Conservation (phyloP, 1,140 invertebrate genomes). For the Papilio glaucus region DNA sequence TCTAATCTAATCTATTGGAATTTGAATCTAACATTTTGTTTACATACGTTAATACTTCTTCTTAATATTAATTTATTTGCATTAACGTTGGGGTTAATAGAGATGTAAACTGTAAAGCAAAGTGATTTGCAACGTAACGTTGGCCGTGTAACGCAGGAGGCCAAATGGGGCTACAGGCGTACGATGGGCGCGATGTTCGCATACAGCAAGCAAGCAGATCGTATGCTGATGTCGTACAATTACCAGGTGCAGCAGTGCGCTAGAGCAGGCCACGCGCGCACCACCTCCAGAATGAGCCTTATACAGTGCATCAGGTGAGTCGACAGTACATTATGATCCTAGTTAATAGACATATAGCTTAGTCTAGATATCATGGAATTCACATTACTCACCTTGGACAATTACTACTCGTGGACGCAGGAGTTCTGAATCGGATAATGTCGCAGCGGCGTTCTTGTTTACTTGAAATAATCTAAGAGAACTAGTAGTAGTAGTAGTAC, state of each 20-base stretch:
- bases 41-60: background rate
- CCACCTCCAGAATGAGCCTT: conserved; percentile 70
- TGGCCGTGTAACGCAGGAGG: conserved; percentile 75
- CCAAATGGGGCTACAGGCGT: conserved; percentile 80
- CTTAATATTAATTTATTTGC: background rate
- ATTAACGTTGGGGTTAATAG: conserved; percentile 6
- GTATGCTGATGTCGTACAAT: conserved; percentile 82
- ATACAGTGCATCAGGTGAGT: conserved; percentile 80
- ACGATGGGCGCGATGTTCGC: conserved; percentile 82
- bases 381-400: no score
- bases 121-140: conserved; percentile 53
- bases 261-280: conserved; percentile 68
- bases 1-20: background rate
- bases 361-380: background rate
- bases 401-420: no score
- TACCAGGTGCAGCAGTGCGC: conserved; percentile 80
- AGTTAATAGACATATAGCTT: no score
- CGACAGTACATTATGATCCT: background rate
- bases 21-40: background rate
- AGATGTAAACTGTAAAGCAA: conserved; percentile 34
- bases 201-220: conserved; percentile 78
- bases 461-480: no score
- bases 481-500: no score
- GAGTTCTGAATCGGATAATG: no score
- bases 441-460: no score